These are phyloP conservation scores for Geococcyx californianus DNA, from an alignment of 2,113 vertebrate genomes.

Conservation along the genomic window DNA sequence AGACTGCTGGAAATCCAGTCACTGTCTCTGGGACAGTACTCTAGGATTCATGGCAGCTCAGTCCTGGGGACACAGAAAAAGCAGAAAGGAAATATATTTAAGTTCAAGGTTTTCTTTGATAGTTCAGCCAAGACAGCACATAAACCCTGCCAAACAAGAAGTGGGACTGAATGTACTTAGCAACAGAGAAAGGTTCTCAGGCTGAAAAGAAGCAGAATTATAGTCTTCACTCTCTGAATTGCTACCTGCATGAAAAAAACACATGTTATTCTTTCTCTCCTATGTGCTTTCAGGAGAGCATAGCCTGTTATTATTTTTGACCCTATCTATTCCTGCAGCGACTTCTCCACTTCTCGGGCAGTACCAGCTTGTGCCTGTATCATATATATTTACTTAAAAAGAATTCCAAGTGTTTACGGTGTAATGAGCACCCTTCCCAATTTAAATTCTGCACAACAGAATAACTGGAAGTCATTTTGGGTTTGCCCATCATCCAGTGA, in stretches of 20 bases:
- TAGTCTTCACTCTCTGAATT: conserved; percentile 33
- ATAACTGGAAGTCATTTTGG: conserved; percentile 23
- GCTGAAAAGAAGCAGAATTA: conserved; percentile 49
- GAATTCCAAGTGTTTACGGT: neutral
- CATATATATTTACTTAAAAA: neutral
- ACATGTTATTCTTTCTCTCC: neutral
- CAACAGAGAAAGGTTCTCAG: conserved; percentile 21
- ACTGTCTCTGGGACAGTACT: neutral
- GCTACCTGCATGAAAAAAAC: conserved; percentile 24
- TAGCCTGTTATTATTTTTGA: neutral
- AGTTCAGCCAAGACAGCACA: neutral
- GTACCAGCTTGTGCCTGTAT: neutral
- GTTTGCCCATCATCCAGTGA: conserved; percentile 29
- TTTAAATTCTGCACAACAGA: conserved; percentile 43
- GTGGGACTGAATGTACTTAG: neutral
- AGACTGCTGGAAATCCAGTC: neutral
- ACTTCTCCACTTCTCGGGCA: neutral
- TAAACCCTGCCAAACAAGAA: neutral
- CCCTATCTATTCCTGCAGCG: neutral
- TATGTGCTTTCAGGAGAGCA: neutral
- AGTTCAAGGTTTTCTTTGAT: neutral
- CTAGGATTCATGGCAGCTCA: neutral
- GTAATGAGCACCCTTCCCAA: neutral
- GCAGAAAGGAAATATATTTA: neutral
- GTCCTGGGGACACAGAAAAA: neutral